Percentiles rank a stretch among this genome's conserved stretches.
Evolutionary conservation across 2,797 vertebrate species (phyloP).

Genomic region (Typhlichthys eigenmanni): DNA sequence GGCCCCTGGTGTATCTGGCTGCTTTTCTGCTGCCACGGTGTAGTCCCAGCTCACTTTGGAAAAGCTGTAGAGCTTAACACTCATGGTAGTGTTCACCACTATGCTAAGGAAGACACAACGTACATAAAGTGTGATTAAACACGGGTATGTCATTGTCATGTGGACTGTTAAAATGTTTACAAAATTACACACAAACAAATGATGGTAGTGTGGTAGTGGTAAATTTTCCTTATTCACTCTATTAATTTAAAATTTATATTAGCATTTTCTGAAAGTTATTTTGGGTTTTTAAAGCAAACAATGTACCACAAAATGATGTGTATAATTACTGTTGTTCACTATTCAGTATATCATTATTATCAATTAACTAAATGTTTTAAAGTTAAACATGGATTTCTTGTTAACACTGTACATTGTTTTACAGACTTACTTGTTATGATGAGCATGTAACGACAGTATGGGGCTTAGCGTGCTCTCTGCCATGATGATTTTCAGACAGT

Average conservation of each 20-base stretch:
- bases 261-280: background rate
- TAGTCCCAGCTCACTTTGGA: slow-evolving; percentile 83
- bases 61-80: slow-evolving; percentile 81
- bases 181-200: background rate
- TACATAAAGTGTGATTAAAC: background rate
- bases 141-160: background rate
- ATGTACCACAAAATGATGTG: too few species aligned
- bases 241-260: background rate
- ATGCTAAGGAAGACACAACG: slow-evolving; percentile 66
- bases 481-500: slow-evolving; percentile 81
- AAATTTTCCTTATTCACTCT: background rate
- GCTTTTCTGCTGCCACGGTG: background rate
- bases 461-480: slow-evolving; percentile 68
- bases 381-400: background rate
- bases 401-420: background rate
- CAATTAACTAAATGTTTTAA: background rate
- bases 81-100: slow-evolving; percentile 77
- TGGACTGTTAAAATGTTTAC: background rate
- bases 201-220: background rate
- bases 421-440: slow-evolving; percentile 76
- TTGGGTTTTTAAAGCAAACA: background rate
- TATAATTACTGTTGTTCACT: too few species aligned
- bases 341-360: too few species aligned
- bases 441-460: slow-evolving; percentile 74
- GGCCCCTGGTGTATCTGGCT: background rate